These are phyloP conservation scores for Moxostoma hubbsi DNA, from an alignment of 2,797 vertebrate species.

Conservation along the genomic window DNA sequence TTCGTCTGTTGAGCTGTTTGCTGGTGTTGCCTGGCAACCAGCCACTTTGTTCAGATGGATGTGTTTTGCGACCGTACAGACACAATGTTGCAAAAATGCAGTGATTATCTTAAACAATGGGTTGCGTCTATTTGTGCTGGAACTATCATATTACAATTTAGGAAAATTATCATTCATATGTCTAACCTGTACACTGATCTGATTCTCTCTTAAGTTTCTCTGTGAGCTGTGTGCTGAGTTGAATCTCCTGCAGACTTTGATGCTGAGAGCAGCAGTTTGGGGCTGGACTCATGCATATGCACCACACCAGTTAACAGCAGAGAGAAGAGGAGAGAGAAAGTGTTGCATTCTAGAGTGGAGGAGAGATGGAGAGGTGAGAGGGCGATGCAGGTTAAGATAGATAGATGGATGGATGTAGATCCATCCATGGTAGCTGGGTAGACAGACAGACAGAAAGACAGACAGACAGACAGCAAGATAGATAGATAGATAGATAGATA, in stretches of 20 bases:
- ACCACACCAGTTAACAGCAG: conserved; percentile 74
- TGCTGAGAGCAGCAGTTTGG: conserved; percentile 78
- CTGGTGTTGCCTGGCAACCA: conserved; percentile 82
- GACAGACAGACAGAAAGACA: conserved; percentile 11
- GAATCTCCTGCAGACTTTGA: conserved; percentile 76
- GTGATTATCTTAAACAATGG: conserved; percentile 30
- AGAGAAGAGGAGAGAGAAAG: not conserved
- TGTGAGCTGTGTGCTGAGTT: conserved; percentile 72
- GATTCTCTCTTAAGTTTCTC: conserved; percentile 68
- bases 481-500: conserved; percentile 14
- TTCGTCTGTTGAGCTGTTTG: conserved; percentile 67
- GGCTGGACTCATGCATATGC: conserved; percentile 79
- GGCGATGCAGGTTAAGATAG: conserved; percentile 15
- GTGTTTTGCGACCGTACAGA: conserved; percentile 66
- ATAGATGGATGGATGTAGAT: conserved; percentile 28
- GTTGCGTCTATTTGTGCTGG: conserved; percentile 27
- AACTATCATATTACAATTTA: conserved; percentile 41
- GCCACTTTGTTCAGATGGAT: conserved; percentile 73
- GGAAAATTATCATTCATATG: conserved; percentile 33
- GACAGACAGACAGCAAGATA: conserved; percentile 57
- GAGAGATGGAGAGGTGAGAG: conserved; percentile 53
- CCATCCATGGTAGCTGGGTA: too few species aligned
- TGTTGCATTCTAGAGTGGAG: conserved; percentile 42
- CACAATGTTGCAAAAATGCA: conserved; percentile 59
- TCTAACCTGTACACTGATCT: conserved; percentile 5